Conservation (phyloP, 1,140 invertebrate genomes). For the Antheraea mylitta region DNA sequence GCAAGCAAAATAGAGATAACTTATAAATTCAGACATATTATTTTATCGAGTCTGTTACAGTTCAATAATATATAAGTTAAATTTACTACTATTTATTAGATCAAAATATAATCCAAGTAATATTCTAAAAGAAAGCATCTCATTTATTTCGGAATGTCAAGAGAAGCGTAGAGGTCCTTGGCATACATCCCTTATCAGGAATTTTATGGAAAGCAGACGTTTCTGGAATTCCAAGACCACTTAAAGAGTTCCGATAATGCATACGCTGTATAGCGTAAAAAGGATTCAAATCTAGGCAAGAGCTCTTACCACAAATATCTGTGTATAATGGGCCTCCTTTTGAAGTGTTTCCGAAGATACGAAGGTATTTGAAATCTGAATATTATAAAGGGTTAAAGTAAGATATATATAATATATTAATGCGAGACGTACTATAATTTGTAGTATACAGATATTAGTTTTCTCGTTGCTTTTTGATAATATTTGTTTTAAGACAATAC, state of each 20-base stretch:
- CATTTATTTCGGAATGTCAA: constrained; percentile 32
- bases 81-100: neutral
- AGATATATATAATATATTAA: neutral
- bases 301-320: constrained; percentile 18
- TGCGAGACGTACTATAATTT: neutral
- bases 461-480: no score
- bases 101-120: neutral
- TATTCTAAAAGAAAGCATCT: neutral
- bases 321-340: constrained; percentile 8
- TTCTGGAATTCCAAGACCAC: constrained; percentile 37
- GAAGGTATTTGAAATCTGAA: neutral
- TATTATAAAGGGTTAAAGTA: neutral
- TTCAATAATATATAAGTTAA: no score
- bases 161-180: constrained; percentile 35
- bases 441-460: no score
- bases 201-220: constrained; percentile 53
- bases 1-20: no score
- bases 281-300: constrained; percentile 27
- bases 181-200: constrained; percentile 47
- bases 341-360: constrained; percentile 15
- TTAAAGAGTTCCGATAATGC: constrained; percentile 40
- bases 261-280: constrained; percentile 26
- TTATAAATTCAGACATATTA: no score
- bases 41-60: no score
- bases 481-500: no score